phyloP scores from a whole-genome alignment of 2,113 vertebrate species.

The Catagonus wagneri region DNA sequence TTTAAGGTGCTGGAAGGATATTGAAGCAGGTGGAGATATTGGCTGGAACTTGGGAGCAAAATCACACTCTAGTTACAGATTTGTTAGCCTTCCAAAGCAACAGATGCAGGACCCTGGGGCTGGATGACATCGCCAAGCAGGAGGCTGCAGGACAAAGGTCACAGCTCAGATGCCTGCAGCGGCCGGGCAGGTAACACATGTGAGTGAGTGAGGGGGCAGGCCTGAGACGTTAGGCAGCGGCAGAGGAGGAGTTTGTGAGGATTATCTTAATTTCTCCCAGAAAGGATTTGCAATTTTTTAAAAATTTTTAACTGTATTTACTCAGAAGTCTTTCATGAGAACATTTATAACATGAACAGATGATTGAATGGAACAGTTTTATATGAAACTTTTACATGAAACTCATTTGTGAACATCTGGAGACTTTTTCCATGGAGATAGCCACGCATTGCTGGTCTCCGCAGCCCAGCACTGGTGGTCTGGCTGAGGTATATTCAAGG shows the following conservation, averaged over 20 bases:
- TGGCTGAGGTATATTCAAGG: neutral
- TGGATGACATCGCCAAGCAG: neutral
- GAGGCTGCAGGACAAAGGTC: conserved; percentile 62
- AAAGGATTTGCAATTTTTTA: conserved; percentile 6
- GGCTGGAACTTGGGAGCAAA: conserved; percentile 34
- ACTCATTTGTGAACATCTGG: neutral
- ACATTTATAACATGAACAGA: neutral
- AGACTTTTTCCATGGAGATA: neutral
- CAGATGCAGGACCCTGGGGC: conserved; percentile 60
- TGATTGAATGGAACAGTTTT: neutral
- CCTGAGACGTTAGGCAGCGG: neutral
- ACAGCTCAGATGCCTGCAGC: conserved; percentile 28
- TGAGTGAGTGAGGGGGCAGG: neutral
- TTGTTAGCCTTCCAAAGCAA: conserved; percentile 65
- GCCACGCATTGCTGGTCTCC: neutral
- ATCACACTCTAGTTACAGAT: conserved; percentile 39
- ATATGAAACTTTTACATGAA: neutral
- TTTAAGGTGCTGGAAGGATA: conserved; percentile 61
- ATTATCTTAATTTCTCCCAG: conserved; percentile 20
- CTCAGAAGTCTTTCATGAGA: neutral
- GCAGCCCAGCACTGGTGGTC: neutral
- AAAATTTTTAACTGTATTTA: neutral
- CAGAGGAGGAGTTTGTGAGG: neutral
- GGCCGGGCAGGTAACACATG: neutral
- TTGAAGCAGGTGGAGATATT: neutral